Conservation (phyloP, 2,113 vertebrate genomes). For the Chlamydotis undulata region DNA sequence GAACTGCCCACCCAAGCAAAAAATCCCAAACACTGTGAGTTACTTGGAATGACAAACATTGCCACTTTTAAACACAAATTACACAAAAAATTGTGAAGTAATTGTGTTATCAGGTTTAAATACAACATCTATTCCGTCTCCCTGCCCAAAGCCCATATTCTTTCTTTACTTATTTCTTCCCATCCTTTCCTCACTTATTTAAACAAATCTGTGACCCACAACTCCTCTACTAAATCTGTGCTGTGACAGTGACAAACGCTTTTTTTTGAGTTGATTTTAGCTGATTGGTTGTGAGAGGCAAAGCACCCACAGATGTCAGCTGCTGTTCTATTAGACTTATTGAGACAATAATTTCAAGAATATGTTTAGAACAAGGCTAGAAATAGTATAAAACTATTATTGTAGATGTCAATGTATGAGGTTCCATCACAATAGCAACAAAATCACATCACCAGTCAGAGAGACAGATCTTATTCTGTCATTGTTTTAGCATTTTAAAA, state of each 20-base stretch:
- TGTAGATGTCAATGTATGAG: background rate
- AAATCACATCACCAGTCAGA: background rate
- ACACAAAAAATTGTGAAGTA: background rate
- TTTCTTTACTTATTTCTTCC: background rate
- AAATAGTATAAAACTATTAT: background rate
- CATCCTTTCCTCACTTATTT: background rate
- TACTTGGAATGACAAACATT: background rate
- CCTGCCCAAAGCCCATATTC: background rate
- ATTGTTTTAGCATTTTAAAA: background rate
- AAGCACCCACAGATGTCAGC: slow-evolving; percentile 38
- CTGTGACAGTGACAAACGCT: background rate
- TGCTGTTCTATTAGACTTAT: background rate
- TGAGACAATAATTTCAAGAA: background rate
- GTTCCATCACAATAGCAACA: background rate
- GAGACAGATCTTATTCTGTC: background rate
- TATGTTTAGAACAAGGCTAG: background rate
- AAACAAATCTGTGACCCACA: background rate
- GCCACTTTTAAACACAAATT: background rate
- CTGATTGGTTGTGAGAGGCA: background rate
- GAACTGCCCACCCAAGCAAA: background rate
- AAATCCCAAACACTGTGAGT: background rate
- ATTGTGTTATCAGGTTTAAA: background rate
- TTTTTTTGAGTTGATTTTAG: slow-evolving; percentile 13
- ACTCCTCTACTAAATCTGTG: background rate
- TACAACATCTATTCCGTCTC: background rate